Evolutionary conservation across 2,113 vertebrate species (phyloP).

Genomic region (Todiramphus chloris): DNA sequence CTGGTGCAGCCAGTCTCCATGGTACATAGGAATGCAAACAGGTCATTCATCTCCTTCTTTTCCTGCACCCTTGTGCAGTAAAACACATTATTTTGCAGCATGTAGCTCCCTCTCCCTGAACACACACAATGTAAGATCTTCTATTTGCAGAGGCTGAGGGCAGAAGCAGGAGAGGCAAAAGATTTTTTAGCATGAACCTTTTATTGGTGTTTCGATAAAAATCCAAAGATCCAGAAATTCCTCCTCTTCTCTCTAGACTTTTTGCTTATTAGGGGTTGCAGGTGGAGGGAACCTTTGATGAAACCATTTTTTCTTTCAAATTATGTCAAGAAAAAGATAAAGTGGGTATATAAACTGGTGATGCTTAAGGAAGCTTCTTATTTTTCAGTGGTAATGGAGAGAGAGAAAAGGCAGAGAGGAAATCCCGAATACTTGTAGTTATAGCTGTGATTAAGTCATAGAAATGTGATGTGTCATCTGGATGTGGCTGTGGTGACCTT

Average conservation of each 20-base stretch:
- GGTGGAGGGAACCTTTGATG: not conserved
- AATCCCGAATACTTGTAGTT: not conserved
- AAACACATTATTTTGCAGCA: not conserved
- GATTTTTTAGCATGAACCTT: not conserved
- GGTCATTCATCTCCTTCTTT: not conserved
- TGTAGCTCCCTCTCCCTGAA: not conserved
- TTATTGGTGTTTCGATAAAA: not conserved
- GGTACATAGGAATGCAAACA: not conserved
- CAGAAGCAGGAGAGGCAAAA: not conserved
- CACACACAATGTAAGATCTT: not conserved
- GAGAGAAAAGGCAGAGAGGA: not conserved
- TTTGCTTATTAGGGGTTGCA: not conserved
- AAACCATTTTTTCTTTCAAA: not conserved
- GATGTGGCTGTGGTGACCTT: not conserved
- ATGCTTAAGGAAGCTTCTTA: not conserved
- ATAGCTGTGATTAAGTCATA: not conserved
- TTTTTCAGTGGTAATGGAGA: not conserved
- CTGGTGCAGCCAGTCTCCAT: not conserved
- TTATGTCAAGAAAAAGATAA: not conserved
- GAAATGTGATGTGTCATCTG: not conserved
- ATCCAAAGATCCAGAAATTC: not conserved
- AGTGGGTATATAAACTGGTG: not conserved
- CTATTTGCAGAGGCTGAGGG: not conserved
- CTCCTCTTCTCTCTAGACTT: not conserved
- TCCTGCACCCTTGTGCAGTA: not conserved